Conservation (phyloP, 2,113 vertebrate species). For the Panthera tigris region DNA sequence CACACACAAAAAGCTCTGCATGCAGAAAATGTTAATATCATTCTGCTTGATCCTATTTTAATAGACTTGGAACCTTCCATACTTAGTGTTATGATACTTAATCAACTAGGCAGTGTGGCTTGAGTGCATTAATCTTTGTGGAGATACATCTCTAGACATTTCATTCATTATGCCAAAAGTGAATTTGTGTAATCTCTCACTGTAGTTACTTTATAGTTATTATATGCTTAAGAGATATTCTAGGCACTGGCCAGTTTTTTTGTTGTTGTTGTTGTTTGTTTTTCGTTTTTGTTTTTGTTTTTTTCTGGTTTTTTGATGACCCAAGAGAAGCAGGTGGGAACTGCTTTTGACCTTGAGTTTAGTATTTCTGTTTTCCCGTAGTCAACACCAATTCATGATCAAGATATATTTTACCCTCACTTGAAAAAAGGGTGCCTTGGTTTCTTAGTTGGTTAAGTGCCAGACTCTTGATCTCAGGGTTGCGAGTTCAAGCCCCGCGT, state of each 20-base stretch:
- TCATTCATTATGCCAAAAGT: background rate
- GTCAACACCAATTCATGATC: background rate
- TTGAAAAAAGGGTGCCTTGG: background rate
- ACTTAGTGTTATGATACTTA: background rate
- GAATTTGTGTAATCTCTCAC: background rate
- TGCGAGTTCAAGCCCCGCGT: too few species aligned
- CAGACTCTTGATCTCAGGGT: too few species aligned
- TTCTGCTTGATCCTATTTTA: slow-evolving; percentile 4
- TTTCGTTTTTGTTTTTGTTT: background rate
- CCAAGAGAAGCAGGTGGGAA: background rate
- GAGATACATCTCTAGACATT: background rate
- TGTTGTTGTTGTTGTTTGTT: background rate
- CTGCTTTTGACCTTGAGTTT: background rate
- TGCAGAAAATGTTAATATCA: slow-evolving; percentile 8
- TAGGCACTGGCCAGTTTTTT: background rate
- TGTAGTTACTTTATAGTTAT: background rate
- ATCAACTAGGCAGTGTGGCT: background rate
- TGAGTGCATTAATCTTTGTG: background rate
- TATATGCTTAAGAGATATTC: background rate
- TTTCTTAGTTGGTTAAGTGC: too few species aligned
- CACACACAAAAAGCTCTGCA: background rate
- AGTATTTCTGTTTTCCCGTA: background rate
- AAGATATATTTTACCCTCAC: background rate
- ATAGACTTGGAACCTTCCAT: background rate
- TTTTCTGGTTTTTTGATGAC: background rate